phyloP scores from a whole-genome alignment of 2,113 vertebrate species.

The Tichodroma muraria region DNA sequence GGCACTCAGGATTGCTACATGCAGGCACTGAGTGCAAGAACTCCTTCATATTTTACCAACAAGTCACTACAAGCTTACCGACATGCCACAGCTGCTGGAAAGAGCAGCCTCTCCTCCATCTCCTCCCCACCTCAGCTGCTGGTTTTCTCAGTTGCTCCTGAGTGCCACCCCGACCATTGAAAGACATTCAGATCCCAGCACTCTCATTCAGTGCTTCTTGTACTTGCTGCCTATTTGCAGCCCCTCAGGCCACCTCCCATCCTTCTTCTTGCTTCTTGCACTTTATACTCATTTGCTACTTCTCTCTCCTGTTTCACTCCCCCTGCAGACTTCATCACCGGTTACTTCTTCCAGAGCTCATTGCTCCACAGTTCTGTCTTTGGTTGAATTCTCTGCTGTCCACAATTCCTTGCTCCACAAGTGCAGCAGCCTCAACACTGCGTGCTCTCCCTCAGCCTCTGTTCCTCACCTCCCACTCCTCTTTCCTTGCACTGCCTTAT shows the following conservation, averaged over 20 bases:
- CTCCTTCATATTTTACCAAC: constrained; percentile 2
- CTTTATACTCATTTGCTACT: not conserved
- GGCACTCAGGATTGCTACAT: not conserved
- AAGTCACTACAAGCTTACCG: not conserved
- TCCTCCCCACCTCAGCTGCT: not conserved
- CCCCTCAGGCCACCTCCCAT: not conserved
- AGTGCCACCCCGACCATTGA: not conserved
- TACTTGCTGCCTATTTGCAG: not conserved
- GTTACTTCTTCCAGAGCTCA: not conserved
- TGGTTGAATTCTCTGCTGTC: not conserved
- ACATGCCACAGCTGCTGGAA: not conserved
- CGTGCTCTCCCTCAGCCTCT: not conserved
- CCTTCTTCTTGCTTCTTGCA: not conserved
- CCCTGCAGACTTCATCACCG: not conserved
- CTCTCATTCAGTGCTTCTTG: not conserved
- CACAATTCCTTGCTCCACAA: not conserved
- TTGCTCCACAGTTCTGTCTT: not conserved
- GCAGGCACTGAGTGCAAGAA: not conserved
- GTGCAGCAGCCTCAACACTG: not conserved
- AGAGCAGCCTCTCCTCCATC: not conserved
- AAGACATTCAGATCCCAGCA: not conserved
- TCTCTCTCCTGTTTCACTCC: not conserved
- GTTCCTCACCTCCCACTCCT: not conserved
- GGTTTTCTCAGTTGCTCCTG: not conserved
- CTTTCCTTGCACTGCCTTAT: not conserved